phyloP scores from a whole-genome alignment of 2,797 vertebrate species.

The Peromyscus nudipes region DNA sequence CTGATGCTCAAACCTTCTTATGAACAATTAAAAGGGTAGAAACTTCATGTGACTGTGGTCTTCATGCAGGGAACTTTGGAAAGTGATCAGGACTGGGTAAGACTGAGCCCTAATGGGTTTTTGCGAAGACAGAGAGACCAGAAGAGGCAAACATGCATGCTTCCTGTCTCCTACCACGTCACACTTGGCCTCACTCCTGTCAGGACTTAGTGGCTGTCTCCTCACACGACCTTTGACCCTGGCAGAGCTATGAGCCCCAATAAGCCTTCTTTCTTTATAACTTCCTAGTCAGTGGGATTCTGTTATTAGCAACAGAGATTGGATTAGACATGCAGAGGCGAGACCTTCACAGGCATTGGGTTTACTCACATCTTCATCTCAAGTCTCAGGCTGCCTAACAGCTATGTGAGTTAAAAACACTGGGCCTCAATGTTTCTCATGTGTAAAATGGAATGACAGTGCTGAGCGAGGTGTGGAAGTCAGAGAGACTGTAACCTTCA shows the following conservation, averaged over 20 bases:
- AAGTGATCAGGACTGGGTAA: too few relatives aligned
- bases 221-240: neutral
- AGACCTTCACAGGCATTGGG: neutral
- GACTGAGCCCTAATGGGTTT: neutral
- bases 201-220: neutral
- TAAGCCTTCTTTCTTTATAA: neutral
- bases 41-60: neutral
- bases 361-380: neutral
- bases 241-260: neutral
- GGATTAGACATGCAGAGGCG: too few relatives aligned
- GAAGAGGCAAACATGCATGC: neutral
- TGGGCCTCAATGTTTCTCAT: neutral
- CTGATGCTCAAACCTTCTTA: neutral
- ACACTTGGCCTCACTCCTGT: too few relatives aligned
- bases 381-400: neutral
- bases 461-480: neutral
- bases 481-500: neutral
- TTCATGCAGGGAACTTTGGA: neutral
- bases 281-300: neutral
- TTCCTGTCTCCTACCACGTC: neutral
- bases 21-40: neutral
- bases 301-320: neutral
- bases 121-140: neutral
- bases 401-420: neutral
- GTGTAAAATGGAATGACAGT: neutral